phyloP scores from a whole-genome alignment of 2,113 vertebrate genomes.

The Grallaria varia region DNA sequence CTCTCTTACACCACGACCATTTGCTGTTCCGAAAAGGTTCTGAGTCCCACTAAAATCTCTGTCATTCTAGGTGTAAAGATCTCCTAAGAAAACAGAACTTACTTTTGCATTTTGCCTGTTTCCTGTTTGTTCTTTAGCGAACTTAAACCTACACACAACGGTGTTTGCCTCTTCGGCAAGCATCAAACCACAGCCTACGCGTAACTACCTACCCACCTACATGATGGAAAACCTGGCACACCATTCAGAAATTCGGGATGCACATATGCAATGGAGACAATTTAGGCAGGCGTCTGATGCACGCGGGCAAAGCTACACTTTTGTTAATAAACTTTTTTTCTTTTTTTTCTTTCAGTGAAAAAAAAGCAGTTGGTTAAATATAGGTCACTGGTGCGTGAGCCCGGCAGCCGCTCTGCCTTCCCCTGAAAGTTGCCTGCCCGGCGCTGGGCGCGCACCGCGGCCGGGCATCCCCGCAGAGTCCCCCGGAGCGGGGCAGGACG shows the following conservation, averaged over 20 bases:
- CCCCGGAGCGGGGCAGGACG: neutral
- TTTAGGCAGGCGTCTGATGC: neutral
- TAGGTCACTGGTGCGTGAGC: neutral
- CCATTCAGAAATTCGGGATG: neutral
- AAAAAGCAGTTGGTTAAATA: neutral
- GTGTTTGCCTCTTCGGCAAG: neutral
- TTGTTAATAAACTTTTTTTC: neutral
- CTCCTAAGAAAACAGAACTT: neutral
- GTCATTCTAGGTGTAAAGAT: neutral
- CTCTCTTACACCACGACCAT: neutral
- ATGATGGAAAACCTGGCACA: neutral
- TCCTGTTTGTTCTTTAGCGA: slow-evolving; percentile 17
- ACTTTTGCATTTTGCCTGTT: neutral
- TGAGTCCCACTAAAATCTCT: neutral
- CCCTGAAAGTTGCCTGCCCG: neutral
- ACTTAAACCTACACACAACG: neutral
- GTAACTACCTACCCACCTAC: neutral
- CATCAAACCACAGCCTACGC: neutral
- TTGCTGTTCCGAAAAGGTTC: neutral
- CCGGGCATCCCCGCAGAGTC: neutral
- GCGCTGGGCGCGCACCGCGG: neutral
- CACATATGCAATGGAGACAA: neutral
- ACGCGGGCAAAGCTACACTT: neutral
- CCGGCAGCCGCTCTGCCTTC: neutral
- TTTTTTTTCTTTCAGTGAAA: neutral